Evolutionary conservation across 2,113 vertebrate species (phyloP), one percentile per base, ranked within the genome.

Genomic region (Notarius quadriscutis): DNA sequence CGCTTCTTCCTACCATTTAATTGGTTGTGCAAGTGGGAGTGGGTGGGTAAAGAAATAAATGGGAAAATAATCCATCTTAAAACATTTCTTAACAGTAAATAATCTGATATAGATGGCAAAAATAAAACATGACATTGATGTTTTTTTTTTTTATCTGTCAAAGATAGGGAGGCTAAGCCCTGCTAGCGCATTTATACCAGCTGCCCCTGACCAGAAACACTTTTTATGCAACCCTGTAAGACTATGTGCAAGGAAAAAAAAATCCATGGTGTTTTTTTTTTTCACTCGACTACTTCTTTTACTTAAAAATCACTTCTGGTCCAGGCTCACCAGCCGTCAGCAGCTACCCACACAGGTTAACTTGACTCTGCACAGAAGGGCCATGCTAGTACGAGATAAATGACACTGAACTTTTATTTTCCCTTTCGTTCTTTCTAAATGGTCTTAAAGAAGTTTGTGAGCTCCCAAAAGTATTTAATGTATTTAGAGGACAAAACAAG

Each of bases 401-500:
- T 22, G 53, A 78, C 51, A 48, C 41, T 25, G 51, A 72, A 72
- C 27, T 60, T 81, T 86, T 91, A 65, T 75, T 51, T 88, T 88
- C 83, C 84, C 81, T 81, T 81, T 30, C 27, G 17, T 60, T 55
- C 86, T 80, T 84, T 27, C 48, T n/a, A 88, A 87, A 62, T 67
- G 82, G 86, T 75, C 90, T 89, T 89, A 65, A 82, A 79, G 89
- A 91, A 87, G 84, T 84, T 86, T 91, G 84, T 27, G 83, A 92
- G 93, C 91, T 92, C 91, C 92, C 84, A 84, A 67, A 83, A 86
- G 86, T 81, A 88, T 92, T 91, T 89, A 51, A 87, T 82, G 81
- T 92, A 91, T 86, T 89, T 91, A 85, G 72, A 69, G 83, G 90
- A 92, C 84, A 87, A 69, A 30, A 84, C 41, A 84, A 27, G 27